Evolutionary conservation across 2,113 vertebrate species (phyloP).

Genomic region (Cervus canadensis): DNA sequence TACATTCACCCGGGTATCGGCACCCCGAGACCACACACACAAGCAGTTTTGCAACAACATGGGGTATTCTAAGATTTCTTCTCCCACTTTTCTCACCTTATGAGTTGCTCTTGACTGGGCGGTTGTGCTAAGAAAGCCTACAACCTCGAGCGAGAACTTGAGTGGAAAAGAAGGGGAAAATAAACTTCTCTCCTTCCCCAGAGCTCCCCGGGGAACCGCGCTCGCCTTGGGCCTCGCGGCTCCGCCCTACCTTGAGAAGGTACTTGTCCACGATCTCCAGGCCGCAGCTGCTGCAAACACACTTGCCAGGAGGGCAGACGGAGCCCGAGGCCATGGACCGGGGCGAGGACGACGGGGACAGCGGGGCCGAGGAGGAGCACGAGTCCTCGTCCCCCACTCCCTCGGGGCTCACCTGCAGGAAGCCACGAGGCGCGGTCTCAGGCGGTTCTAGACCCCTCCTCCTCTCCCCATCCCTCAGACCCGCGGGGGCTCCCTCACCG

Average conservation of each 20-base stretch:
- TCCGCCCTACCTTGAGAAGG: conserved; percentile 91
- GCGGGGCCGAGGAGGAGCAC: conserved; percentile 83
- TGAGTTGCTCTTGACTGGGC: not conserved
- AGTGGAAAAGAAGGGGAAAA: not conserved
- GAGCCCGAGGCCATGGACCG: conserved; percentile 90
- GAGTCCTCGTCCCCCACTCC: conserved; percentile 87
- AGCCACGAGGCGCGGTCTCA: not conserved
- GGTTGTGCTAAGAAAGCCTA: not conserved
- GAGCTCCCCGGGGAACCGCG: not conserved
- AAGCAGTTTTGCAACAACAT: not conserved
- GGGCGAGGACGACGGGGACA: conserved; percentile 88
- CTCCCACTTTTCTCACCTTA: not conserved
- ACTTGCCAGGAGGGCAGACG: conserved; percentile 81
- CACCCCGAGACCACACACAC: not conserved
- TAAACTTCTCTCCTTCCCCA: not conserved
- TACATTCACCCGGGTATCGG: accelerated
- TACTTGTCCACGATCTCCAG: conserved; percentile 97
- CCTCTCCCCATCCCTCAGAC: not conserved
- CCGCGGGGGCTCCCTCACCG: not conserved
- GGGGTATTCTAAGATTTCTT: not conserved
- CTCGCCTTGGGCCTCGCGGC: not conserved
- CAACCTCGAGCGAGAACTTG: not conserved
- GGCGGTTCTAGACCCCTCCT: not conserved
- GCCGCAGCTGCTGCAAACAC: conserved; percentile 91
- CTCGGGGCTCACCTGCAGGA: conserved; percentile 83